Evolutionary conservation across 2,113 vertebrate species (phyloP).

Genomic region (Peromyscus leucopus): DNA sequence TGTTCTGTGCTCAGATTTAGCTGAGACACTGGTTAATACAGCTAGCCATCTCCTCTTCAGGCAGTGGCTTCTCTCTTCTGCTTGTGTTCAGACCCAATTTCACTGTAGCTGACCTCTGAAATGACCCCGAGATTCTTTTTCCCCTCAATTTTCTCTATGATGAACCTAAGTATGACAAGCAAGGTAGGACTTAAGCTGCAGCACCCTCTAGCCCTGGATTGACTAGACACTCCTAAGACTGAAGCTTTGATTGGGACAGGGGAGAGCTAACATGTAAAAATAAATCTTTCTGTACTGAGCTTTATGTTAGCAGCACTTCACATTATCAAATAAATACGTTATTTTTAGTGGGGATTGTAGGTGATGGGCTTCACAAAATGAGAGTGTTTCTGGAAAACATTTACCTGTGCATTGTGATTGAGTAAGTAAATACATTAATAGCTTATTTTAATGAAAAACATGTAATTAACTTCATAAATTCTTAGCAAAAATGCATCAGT

Average conservation of each 20-base stretch:
- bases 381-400: neutral
- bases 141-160: neutral
- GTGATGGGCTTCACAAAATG: neutral
- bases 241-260: neutral
- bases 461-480: conserved; percentile 44
- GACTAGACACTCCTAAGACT: neutral
- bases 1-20: neutral
- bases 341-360: neutral
- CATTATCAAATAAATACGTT: neutral
- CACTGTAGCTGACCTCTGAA: neutral
- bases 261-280: neutral
- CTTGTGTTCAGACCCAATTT: neutral
- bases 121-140: neutral
- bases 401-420: neutral
- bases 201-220: neutral
- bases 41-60: neutral
- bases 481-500: conserved; percentile 44
- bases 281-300: neutral
- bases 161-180: neutral
- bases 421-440: conserved; percentile 13
- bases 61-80: neutral
- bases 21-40: neutral
- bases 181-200: neutral
- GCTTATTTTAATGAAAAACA: neutral
- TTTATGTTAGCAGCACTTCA: neutral